Conservation (phyloP, 2,888 invertebrate genomes). For the Calameuta filiformis region DNA sequence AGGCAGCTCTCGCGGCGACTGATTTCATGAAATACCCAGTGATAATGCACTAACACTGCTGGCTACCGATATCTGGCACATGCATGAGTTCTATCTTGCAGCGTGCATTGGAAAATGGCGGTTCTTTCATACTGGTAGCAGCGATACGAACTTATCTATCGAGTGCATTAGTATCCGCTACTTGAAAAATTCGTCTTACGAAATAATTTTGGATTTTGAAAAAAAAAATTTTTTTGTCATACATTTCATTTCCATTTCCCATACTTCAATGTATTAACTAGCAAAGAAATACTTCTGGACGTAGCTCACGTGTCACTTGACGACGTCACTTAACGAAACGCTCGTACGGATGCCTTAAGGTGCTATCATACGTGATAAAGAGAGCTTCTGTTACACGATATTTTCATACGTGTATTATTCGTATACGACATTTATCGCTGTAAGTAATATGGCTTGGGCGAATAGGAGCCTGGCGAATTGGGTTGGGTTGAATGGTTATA, state of each 20-base stretch:
- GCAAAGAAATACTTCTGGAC: not conserved
- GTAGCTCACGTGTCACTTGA: not conserved
- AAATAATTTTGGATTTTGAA: constrained; percentile 19
- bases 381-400: constrained; percentile 37
- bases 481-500: not conserved
- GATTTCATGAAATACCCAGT: constrained; percentile 58
- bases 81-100: constrained; percentile 36
- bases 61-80: constrained; percentile 38
- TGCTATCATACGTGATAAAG: constrained; percentile 35
- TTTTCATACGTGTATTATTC: not conserved
- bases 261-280: not conserved
- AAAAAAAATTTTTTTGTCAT: not conserved
- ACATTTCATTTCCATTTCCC: not conserved
- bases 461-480: not conserved
- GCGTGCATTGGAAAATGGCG: constrained; percentile 26
- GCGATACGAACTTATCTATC: constrained; percentile 47
- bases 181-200: constrained; percentile 29
- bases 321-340: constrained; percentile 27
- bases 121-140: constrained; percentile 24
- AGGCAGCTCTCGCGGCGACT: constrained; percentile 52
- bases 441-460: not conserved
- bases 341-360: constrained; percentile 19
- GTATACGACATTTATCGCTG: not conserved
- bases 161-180: not conserved
- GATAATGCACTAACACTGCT: constrained; percentile 46